phyloP scores from a whole-genome alignment of 2,113 vertebrate species.

The Erythrocercus mccallii region DNA sequence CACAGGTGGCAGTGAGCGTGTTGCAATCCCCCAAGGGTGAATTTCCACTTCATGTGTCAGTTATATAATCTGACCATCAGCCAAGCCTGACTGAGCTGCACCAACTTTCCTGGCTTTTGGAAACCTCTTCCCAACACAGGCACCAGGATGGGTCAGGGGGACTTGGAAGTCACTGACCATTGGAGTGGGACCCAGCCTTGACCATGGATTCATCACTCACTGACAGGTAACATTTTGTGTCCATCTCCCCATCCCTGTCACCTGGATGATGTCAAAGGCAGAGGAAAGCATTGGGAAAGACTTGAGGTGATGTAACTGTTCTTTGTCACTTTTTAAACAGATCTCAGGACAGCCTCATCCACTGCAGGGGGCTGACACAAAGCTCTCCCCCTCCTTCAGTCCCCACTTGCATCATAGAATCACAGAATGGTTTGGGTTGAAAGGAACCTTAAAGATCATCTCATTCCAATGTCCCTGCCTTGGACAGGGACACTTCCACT shows the following conservation, averaged over 20 bases:
- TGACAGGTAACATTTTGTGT: background rate
- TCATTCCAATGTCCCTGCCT: no score
- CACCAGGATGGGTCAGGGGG: background rate
- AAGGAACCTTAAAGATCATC: background rate
- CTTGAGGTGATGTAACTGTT: background rate
- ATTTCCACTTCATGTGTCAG: background rate
- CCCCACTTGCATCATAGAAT: background rate
- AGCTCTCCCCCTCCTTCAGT: background rate
- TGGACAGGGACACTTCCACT: background rate
- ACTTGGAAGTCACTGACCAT: background rate
- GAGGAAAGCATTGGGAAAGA: background rate
- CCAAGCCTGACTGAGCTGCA: background rate
- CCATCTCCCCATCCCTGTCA: background rate
- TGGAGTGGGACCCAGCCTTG: background rate
- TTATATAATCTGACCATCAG: background rate
- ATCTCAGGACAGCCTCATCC: background rate
- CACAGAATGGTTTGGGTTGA: background rate
- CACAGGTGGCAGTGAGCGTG: background rate
- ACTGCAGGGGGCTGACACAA: background rate
- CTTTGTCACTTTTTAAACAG: background rate
- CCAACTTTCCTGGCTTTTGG: rapidly evolving
- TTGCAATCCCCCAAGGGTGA: constrained; percentile 8
- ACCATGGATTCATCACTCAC: rapidly evolving
- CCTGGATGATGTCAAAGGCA: background rate
- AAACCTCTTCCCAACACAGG: background rate